Conservation (phyloP, 2,113 vertebrate genomes). For the Coracopsis vasa region DNA sequence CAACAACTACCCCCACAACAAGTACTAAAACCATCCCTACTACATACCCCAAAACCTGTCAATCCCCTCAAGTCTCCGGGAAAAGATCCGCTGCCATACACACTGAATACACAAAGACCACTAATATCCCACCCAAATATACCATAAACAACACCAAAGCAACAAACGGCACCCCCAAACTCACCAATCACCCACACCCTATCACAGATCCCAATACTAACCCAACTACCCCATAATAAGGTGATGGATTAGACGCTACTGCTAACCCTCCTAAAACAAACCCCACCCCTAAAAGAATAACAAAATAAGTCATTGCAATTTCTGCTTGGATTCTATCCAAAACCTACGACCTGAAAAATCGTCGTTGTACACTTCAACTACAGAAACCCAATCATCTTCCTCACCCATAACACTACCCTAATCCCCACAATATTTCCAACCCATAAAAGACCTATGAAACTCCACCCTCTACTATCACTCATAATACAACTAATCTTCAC, state of each 20-base stretch:
- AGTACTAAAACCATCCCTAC: background rate
- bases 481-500: too few relatives aligned
- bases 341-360: background rate
- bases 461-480: too few relatives aligned
- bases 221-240: background rate
- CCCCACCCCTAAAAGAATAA: background rate
- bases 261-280: background rate
- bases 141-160: background rate
- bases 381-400: background rate
- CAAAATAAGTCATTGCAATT: background rate
- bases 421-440: too few relatives aligned
- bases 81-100: background rate
- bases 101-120: background rate
- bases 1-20: background rate
- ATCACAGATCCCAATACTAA: background rate
- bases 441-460: too few relatives aligned
- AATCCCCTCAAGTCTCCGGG: background rate
- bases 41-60: background rate
- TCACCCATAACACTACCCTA: too few relatives aligned
- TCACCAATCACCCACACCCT: background rate
- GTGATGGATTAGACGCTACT: background rate
- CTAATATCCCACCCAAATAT: background rate
- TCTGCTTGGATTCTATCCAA: background rate
- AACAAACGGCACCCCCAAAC: background rate
- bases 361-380: accelerated